Evolutionary conservation across 2,113 vertebrate genomes (phyloP), one percentile per base, ranked within the genome.

Genomic region (Platysternon megacephalum): DNA sequence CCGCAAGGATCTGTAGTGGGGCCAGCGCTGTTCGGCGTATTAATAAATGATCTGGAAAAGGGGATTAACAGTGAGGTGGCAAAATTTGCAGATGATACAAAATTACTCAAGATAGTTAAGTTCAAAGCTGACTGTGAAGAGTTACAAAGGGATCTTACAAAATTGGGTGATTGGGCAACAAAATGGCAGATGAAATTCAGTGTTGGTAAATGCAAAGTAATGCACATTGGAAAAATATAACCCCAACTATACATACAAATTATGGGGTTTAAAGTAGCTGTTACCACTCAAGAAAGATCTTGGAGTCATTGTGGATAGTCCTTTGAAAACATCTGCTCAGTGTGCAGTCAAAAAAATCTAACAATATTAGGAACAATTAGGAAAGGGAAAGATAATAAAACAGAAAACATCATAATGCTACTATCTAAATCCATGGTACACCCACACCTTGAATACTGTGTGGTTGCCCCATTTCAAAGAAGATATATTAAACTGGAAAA

Each of bases 11-110:
- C 65, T 39, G 65, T 68, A n/a, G 35, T 68, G 65, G 35, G 16
- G 5, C 4, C 4, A 35, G 35, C 2, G 17, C 35, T n/a, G n/a
- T 9, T 68, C 2, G 1, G n/a, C 6, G 10, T 21, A 68, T 68
- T 68, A 17, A 68, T n/a, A 68, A 68, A 68, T 39, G 65, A 68
- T 68, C 35, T 68, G 65, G 65, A 68, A 39, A 68, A 68, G 39
- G 35, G 17, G 35, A 68, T 39, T 19, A 65, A 65, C 3, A 35
- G 65, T 21, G 35, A n/a, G 35, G 17, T n/a, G 35, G 32, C 4
- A 68, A 68, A 39, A 68, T 39, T 68, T n/a, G 65, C 65, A n/a
- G n/a, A n/a, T n/a, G 61, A 68, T 68, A n/a, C 35, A n/a, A 19
- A 68, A 39, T 68, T 68, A 35, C 35, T 68, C 17, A n/a, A n/a